These are phyloP conservation scores for Dasypolia templi DNA, from an alignment of 2,888 invertebrate species.

Conservation along the genomic window DNA sequence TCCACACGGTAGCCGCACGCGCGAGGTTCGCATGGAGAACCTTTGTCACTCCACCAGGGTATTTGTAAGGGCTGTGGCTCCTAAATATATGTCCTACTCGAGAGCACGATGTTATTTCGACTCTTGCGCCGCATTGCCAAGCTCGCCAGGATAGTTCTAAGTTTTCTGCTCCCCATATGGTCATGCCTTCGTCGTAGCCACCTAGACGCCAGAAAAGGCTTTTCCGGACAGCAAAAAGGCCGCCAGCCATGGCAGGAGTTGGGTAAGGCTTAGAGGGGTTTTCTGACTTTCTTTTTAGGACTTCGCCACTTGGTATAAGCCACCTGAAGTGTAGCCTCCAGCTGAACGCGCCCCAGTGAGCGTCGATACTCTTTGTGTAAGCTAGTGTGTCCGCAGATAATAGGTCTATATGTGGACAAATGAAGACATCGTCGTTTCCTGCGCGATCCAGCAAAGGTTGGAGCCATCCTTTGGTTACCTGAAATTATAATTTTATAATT, in stretches of 20 bases:
- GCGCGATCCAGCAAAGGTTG: slow-evolving; percentile 90
- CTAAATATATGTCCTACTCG: slow-evolving; percentile 98
- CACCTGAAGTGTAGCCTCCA: slow-evolving; percentile 98
- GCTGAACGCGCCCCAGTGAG: slow-evolving; percentile 99
- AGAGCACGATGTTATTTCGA: slow-evolving; percentile 98
- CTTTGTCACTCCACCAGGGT: slow-evolving; percentile 97
- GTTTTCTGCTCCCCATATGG: slow-evolving; percentile 99
- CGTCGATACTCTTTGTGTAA: slow-evolving; percentile 98
- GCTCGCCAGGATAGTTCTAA: slow-evolving; percentile 98
- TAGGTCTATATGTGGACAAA: slow-evolving; percentile 90
- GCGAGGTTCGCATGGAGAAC: slow-evolving; percentile 97
- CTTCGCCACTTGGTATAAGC: slow-evolving; percentile 93
- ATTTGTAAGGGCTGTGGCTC: slow-evolving; percentile 98
- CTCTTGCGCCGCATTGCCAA: slow-evolving; percentile 98
- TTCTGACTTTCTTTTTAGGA: slow-evolving; percentile 91
- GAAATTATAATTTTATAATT: slow-evolving; percentile 58
- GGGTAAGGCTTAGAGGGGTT: slow-evolving; percentile 93
- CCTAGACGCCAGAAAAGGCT: slow-evolving; percentile 97
- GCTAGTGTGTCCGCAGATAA: slow-evolving; percentile 99
- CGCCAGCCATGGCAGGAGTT: slow-evolving; percentile 98
- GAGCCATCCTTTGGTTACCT: slow-evolving; percentile 92
- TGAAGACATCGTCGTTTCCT: slow-evolving; percentile 86
- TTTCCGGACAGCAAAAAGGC: slow-evolving; percentile 96
- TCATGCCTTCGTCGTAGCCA: slow-evolving; percentile 93
- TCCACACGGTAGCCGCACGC: slow-evolving; percentile 98